A percentile compares a stretch with the other conserved stretches of the same genome.
These are phyloP conservation scores for Smutsia temminckii DNA, from an alignment of 2,797 vertebrate species.

Conservation along the genomic window DNA sequence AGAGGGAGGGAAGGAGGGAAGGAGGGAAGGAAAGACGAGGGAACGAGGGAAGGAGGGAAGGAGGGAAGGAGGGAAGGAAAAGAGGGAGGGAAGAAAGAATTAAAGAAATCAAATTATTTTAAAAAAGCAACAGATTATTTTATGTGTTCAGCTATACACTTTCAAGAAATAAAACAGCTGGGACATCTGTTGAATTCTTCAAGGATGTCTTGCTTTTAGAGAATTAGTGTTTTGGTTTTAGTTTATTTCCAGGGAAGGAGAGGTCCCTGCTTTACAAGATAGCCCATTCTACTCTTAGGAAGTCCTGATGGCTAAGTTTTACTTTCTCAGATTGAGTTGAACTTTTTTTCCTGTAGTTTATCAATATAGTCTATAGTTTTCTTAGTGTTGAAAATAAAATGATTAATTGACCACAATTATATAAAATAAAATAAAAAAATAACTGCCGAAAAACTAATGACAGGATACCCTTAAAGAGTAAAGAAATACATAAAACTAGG, in stretches of 20 bases:
- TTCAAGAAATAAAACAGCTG: constrained; percentile 66
- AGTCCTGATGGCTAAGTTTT: constrained; percentile 34
- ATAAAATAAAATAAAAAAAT: background rate
- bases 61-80: too few species aligned
- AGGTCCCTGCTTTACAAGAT: background rate
- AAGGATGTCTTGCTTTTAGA: constrained; percentile 59
- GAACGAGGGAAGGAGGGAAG: too few species aligned
- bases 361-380: constrained; percentile 23
- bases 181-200: constrained; percentile 20
- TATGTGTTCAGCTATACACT: constrained; percentile 51
- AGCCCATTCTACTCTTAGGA: background rate
- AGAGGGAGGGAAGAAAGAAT: too few species aligned
- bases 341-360: constrained; percentile 52
- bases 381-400: constrained; percentile 27
- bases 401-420: constrained; percentile 3
- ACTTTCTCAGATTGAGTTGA: constrained; percentile 33
- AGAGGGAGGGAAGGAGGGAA: too few species aligned
- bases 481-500: background rate
- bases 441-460: background rate
- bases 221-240: constrained; percentile 54
- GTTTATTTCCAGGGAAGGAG: constrained; percentile 38
- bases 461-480: background rate
- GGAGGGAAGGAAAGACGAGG: too few species aligned
- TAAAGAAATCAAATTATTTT: background rate
- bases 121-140: constrained; percentile 47